Conservation (phyloP, 2,888 invertebrate species). For the Colletes collaris region DNA sequence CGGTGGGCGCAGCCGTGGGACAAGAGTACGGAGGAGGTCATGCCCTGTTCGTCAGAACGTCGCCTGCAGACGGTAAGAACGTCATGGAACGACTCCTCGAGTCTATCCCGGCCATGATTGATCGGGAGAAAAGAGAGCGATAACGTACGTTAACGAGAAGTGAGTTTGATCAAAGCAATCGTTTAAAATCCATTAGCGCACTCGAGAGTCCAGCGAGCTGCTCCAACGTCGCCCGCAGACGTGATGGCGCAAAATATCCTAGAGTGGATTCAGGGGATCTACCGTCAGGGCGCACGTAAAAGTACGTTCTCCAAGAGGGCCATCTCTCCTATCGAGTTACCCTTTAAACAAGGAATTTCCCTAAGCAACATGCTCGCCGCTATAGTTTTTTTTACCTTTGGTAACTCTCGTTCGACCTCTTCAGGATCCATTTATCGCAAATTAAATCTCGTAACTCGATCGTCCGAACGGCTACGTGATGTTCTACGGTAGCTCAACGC, state of each 20-base stretch:
- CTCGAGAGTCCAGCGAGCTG: conserved; percentile 72
- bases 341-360: conserved; percentile 12
- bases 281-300: conserved; percentile 86
- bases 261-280: conserved; percentile 90
- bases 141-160: conserved; percentile 22
- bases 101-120: conserved; percentile 1
- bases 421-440: background rate
- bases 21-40: conserved; percentile 62
- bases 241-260: conserved; percentile 90
- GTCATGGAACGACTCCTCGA: conserved; percentile 21
- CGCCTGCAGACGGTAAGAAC: conserved; percentile 60
- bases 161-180: conserved; percentile 52
- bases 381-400: background rate
- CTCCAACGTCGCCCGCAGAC: conserved; percentile 84
- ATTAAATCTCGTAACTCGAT: too few species aligned
- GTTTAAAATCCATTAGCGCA: conserved; percentile 71
- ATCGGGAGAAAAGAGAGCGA: conserved; percentile 7
- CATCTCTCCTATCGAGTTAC: conserved; percentile 26
- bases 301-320: conserved; percentile 80
- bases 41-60: conserved; percentile 62
- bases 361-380: background rate
- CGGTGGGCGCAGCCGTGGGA: conserved; percentile 42
- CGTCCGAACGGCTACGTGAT: too few species aligned
- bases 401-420: background rate
- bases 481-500: too few species aligned